Conservation (phyloP, 2,888 invertebrate species). For the Antitype chi region DNA sequence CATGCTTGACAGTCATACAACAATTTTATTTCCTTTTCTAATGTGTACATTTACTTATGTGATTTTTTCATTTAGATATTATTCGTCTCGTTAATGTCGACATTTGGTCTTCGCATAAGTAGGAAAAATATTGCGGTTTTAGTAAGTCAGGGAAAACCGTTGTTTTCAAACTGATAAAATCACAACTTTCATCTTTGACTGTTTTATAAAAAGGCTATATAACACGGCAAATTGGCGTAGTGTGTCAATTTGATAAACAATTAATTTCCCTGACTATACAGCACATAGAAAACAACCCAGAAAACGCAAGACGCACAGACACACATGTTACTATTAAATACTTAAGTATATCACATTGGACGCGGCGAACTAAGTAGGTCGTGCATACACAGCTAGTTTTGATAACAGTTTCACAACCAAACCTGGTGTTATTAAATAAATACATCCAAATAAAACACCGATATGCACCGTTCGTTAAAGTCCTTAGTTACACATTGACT, state of each 20-base stretch:
- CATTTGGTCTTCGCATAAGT: not conserved
- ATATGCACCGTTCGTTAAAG: slow-evolving; percentile 54
- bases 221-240: not conserved
- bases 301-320: slow-evolving; percentile 2
- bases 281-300: not conserved
- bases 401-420: slow-evolving; percentile 72
- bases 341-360: slow-evolving; percentile 78
- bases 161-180: not conserved
- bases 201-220: not conserved
- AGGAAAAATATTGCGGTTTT: not conserved
- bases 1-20: not conserved
- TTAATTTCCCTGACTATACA: not conserved
- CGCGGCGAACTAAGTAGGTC: slow-evolving; percentile 51
- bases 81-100: slow-evolving; percentile 14
- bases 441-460: slow-evolving; percentile 45
- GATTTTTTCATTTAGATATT: not conserved
- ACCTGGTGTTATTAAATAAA: slow-evolving; percentile 53
- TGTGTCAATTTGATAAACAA: slow-evolving; percentile 4
- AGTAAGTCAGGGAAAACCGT: not conserved
- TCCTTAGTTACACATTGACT: slow-evolving; percentile 20
- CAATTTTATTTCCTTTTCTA: not conserved
- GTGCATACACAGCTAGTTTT: slow-evolving; percentile 45
- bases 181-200: not conserved
- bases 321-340: slow-evolving; percentile 53
- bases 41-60: no score